Conservation (phyloP, 2,888 invertebrate genomes). For the Drosophila helvetica region DNA sequence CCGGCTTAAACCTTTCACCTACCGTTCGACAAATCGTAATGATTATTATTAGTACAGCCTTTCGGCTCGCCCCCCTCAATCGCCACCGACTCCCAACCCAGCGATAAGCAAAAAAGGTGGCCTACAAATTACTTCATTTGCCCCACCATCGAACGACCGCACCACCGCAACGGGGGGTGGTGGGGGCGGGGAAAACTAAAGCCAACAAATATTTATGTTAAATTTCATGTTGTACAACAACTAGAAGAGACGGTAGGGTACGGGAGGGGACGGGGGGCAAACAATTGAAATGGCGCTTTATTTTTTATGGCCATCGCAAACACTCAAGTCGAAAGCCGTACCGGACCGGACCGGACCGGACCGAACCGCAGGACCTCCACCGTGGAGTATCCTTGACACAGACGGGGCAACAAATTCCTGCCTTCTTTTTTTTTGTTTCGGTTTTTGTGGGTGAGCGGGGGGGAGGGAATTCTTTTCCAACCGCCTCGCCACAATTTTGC, state of each 20-base stretch:
- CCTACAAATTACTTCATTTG: conserved; percentile 74
- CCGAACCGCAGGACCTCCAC: conserved; percentile 51
- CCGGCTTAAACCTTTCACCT: too few species aligned
- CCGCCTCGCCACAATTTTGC: conserved; percentile 76
- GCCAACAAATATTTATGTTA: conserved; percentile 61
- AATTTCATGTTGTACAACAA: conserved; percentile 65
- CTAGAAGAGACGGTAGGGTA: not conserved
- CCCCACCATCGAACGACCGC: conserved; percentile 25
- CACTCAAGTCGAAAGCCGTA: conserved; percentile 69
- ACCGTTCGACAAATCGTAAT: not conserved
- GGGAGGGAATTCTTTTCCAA: conserved; percentile 54
- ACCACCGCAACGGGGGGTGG: conserved; percentile 9
- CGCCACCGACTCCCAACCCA: not conserved
- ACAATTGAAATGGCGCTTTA: conserved; percentile 78
- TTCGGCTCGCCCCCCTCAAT: not conserved
- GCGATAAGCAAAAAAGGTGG: conserved; percentile 33
- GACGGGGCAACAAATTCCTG: conserved; percentile 22
- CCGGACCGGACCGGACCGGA: not conserved
- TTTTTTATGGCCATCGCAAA: conserved; percentile 76
- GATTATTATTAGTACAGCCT: not conserved
- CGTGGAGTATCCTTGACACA: conserved; percentile 68
- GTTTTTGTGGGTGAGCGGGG: conserved; percentile 27
- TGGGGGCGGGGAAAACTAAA: conserved; percentile 41
- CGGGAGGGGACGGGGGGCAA: conserved; percentile 26
- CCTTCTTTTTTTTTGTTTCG: conserved; percentile 19